Evolutionary conservation across 2,888 invertebrate genomes (phyloP), one percentile per base, ranked within the genome.

Genomic region (Lamproptera curius): DNA sequence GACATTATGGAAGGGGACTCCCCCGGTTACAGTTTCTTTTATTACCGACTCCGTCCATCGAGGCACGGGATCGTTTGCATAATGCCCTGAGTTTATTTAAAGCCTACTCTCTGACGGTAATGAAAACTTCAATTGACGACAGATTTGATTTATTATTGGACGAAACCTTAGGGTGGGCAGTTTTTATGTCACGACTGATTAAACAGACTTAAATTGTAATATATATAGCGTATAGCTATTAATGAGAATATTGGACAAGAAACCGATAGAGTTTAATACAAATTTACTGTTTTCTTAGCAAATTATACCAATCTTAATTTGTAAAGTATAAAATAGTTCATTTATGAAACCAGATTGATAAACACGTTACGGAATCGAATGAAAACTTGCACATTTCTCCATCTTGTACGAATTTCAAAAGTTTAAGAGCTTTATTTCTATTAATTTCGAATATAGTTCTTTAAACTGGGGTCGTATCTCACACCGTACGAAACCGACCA

Each of bases 1-100:
- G 54, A 57, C 56, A 51, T 57, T 59, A 58, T 61, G 58, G 55
- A 53, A 54, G 38, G 42, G 16, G 55, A 51, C 50, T 51, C 35
- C 33, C 42, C 53, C 50, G 57, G 56, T 61, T 60, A 59, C 58
- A 50, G 52, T 61, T 57, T 59, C 53, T 61, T 60, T 60, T 59
- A 58, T 60, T 56, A 53, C 56, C 53, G 41, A 16, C 23, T 35
- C 11, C 44, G 42, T 42, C 31, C 33, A 38, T 42, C 33, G 23
- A 48, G 35, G 34, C 48, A 34, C 14, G 16, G 39, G 14, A 39
- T 49, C 38, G 43, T 43, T 44, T 49, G 43, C 44, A 49, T 49
- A 44, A 49, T 31, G 15, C n/a, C 34, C 26, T 11, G 11, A 43
- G 26, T 34, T 35, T 46, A 31, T 44, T 46, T 41, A 46, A 46